phyloP scores from a whole-genome alignment of 2,888 invertebrate genomes.

The Lochmaea capreae region DNA sequence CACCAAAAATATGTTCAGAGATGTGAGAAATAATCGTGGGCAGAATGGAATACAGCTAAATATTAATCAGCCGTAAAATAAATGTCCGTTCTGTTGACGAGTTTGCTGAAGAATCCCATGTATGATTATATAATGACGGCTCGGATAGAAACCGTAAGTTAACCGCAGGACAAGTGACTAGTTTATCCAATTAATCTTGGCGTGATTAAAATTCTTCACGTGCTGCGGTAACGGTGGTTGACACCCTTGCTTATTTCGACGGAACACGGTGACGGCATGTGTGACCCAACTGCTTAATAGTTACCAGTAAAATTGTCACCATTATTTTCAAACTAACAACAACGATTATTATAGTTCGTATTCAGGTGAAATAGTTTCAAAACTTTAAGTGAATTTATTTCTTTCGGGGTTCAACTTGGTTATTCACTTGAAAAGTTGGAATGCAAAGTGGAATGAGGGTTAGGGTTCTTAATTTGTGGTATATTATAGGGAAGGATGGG shows the following conservation, averaged over 20 bases:
- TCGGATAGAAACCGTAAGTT: background rate
- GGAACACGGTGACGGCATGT: slow-evolving; percentile 41
- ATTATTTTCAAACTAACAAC: slow-evolving; percentile 47
- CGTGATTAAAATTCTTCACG: slow-evolving; percentile 40
- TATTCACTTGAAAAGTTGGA: slow-evolving; percentile 5
- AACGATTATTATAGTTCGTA: slow-evolving; percentile 43
- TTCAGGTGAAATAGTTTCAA: slow-evolving; percentile 40
- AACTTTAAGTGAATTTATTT: slow-evolving; percentile 25
- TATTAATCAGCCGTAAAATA: background rate
- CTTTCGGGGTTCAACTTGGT: background rate
- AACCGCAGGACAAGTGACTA: slow-evolving; percentile 23
- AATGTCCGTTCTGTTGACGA: background rate
- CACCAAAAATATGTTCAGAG: too few relatives aligned
- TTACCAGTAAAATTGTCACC: slow-evolving; percentile 49
- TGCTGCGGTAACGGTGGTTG: slow-evolving; percentile 35
- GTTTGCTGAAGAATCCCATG: background rate
- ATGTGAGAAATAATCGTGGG: too few relatives aligned
- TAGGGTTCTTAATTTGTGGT: background rate
- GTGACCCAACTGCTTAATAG: slow-evolving; percentile 44
- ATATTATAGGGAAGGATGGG: too few relatives aligned
- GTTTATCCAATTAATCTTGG: slow-evolving; percentile 39
- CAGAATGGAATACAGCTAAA: background rate
- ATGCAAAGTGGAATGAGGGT: background rate
- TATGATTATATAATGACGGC: background rate
- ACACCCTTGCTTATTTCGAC: slow-evolving; percentile 39